Evolutionary conservation across 2,888 invertebrate species (phyloP).

Genomic region (Trachelus tabidus): DNA sequence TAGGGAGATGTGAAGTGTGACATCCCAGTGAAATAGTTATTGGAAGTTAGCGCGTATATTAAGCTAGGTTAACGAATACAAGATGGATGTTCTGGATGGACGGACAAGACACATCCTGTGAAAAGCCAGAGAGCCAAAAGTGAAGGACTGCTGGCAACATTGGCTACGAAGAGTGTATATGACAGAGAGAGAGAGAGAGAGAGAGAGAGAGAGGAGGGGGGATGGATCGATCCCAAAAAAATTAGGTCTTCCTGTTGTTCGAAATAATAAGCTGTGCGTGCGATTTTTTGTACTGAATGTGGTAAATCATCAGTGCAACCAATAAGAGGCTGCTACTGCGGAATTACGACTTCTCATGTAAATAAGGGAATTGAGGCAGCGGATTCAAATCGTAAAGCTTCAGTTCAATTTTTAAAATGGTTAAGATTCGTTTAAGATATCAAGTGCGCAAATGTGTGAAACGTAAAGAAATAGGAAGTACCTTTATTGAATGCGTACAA

Average conservation of each 20-base stretch:
- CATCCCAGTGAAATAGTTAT: neutral
- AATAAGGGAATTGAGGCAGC: neutral
- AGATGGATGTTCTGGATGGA: neutral
- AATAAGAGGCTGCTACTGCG: neutral
- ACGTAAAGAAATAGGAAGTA: neutral
- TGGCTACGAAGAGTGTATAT: neutral
- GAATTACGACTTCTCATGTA: neutral
- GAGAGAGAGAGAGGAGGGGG: neutral
- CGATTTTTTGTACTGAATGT: neutral
- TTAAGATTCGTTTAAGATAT: neutral
- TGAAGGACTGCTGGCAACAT: neutral
- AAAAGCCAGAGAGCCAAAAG: neutral
- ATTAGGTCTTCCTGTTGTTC: constrained; percentile 3
- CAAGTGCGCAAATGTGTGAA: neutral
- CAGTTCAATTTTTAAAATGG: neutral
- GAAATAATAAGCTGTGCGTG: neutral
- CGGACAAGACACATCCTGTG: neutral
- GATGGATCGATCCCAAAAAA: neutral
- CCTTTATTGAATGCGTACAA: neutral
- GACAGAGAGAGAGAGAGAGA: neutral
- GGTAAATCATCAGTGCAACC: neutral
- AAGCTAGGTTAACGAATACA: neutral
- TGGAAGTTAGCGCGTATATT: neutral
- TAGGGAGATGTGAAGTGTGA: constrained; percentile 4
- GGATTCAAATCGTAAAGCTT: neutral